phyloP scores from a whole-genome alignment of 35 echinoderm and acorn worm genomes.

The Hemicentrotus pulcherrimus region DNA sequence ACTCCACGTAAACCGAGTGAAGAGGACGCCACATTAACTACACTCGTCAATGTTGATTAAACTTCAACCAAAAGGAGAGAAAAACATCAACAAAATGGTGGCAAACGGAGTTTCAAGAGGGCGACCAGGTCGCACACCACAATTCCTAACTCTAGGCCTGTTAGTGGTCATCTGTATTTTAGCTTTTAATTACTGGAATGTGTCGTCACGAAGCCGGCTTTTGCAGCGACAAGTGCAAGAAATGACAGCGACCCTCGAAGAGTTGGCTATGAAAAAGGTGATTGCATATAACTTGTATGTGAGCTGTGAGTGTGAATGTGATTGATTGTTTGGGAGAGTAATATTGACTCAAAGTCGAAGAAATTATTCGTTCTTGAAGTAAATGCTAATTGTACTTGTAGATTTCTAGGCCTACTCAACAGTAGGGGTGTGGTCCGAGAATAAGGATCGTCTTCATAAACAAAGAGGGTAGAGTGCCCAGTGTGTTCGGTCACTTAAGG shows the following conservation, averaged over 20 bases:
- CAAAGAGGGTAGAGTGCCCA: no score
- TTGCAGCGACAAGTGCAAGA: constrained; percentile 79
- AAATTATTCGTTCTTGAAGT: neutral
- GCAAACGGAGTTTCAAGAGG: constrained; percentile 74
- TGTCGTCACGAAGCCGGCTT: constrained; percentile 83
- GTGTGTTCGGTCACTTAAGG: no score
- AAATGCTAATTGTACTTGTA: neutral
- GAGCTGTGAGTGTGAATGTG: neutral
- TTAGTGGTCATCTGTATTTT: constrained; percentile 94
- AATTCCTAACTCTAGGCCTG: constrained; percentile 88
- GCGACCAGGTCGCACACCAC: constrained; percentile 76
- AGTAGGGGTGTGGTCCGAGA: no score
- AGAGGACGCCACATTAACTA: neutral
- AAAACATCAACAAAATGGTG: constrained; percentile 60
- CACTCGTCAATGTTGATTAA: neutral
- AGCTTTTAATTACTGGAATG: constrained; percentile 98
- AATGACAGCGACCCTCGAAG: constrained; percentile 86
- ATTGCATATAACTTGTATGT: neutral
- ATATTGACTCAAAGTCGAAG: neutral
- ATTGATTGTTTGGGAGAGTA: neutral
- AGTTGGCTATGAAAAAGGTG: constrained; percentile 85
- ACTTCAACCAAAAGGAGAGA: neutral
- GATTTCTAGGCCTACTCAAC: no score
- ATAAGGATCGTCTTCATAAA: no score
- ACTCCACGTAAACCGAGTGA: neutral